A percentile compares a stretch with the other conserved stretches of the same genome.
These are phyloP conservation scores for Drosophila elegans DNA, from an alignment of 1,140 invertebrate species.

Conservation along the genomic window DNA sequence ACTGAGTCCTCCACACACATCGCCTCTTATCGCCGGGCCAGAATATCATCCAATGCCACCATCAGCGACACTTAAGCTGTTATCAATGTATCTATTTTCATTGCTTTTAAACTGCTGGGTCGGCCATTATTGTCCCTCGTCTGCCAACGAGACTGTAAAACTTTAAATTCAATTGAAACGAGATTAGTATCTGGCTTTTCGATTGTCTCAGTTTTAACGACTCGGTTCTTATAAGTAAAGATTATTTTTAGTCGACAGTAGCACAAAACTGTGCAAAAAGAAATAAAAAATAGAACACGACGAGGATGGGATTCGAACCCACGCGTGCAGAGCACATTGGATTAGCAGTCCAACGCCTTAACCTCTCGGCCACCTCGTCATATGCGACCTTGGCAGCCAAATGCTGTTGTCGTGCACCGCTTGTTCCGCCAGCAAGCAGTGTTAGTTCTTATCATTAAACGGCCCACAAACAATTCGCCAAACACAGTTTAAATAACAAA, in stretches of 20 bases:
- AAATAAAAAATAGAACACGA: conserved; percentile 85
- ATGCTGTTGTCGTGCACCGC: conserved; percentile 20
- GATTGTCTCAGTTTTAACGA: conserved; percentile 20
- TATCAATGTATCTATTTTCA: conserved; percentile 81
- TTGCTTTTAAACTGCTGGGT: conserved; percentile 60
- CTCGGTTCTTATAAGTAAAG: neutral
- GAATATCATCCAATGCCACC: conserved; percentile 31
- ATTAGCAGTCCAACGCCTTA: conserved; percentile 95
- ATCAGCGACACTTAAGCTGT: conserved; percentile 61
- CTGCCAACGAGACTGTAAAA: conserved; percentile 48
- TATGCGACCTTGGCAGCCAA: conserved; percentile 30
- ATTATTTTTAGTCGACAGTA: conserved; percentile 27
- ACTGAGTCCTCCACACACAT: conserved; percentile 32
- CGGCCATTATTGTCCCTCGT: conserved; percentile 34
- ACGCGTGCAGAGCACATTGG: conserved; percentile 90
- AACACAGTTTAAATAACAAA: neutral
- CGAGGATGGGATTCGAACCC: conserved; percentile 96
- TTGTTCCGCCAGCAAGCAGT: conserved; percentile 9
- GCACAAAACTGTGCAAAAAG: neutral
- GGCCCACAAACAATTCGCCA: neutral
- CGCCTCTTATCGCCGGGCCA: conserved; percentile 22
- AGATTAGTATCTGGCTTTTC: conserved; percentile 62
- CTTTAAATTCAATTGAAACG: conserved; percentile 64
- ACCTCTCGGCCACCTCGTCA: conserved; percentile 95
- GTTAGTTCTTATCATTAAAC: neutral